These are phyloP conservation scores for Calameuta filiformis DNA, from an alignment of 2,888 invertebrate genomes.

Conservation along the genomic window DNA sequence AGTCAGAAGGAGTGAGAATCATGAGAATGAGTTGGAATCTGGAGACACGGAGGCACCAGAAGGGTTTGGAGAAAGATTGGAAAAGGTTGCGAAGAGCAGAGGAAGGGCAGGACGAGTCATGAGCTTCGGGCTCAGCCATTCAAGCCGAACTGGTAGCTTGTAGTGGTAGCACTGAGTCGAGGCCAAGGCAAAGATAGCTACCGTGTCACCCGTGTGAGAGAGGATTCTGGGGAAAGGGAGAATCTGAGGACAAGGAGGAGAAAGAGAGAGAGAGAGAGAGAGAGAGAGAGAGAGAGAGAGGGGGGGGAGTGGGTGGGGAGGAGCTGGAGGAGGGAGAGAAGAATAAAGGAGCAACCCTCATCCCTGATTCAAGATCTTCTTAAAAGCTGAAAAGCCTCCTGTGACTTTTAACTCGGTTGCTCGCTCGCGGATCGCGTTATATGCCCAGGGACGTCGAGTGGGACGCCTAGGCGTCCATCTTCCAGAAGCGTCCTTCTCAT, in stretches of 20 bases:
- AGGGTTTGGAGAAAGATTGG: not conserved
- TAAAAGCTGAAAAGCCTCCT: constrained; percentile 5
- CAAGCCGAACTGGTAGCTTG: not conserved
- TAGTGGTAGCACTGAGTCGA: not conserved
- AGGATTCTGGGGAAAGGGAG: not conserved
- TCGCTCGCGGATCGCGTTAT: not conserved
- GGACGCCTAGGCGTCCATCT: not conserved
- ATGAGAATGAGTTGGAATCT: not conserved
- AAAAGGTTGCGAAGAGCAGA: not conserved
- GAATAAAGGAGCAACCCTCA: not conserved
- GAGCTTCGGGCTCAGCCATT: not conserved
- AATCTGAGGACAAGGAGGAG: constrained; percentile 13
- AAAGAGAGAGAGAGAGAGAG: constrained; percentile 11
- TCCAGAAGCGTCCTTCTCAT: not conserved
- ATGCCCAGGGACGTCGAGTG: not conserved
- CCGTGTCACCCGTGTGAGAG: constrained; percentile 1
- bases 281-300: constrained; percentile 13
- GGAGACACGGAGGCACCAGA: not conserved
- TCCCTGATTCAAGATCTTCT: not conserved
- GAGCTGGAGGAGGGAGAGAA: constrained; percentile 12
- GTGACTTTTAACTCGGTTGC: constrained; percentile 8
- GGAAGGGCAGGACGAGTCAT: constrained; percentile 25
- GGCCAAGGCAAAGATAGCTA: not conserved
- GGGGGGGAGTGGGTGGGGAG: not conserved
- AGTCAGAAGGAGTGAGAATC: not conserved